A percentile compares a stretch with the other conserved stretches of the same genome.
Conservation (phyloP, 2,888 invertebrate species). For the Catocala fraxini region DNA sequence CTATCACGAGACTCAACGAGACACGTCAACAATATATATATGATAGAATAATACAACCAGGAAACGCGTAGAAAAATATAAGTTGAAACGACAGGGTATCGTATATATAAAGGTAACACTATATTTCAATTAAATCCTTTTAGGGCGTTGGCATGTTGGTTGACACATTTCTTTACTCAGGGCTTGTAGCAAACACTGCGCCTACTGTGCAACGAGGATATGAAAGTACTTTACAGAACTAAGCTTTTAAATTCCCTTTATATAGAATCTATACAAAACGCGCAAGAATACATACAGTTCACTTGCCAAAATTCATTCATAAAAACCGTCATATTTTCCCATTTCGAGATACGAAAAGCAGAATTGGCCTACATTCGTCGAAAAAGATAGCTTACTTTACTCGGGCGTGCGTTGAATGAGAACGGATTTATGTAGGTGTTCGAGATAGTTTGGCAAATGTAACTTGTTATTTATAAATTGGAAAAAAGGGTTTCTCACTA, state of each 20-base stretch:
- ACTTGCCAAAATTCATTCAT: conserved; percentile 29
- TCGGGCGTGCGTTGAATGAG: conserved; percentile 45
- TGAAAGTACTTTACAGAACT: conserved; percentile 7
- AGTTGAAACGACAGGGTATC: conserved; percentile 7
- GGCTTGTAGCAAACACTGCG: conserved; percentile 6
- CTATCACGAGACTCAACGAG: not conserved
- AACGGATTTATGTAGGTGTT: conserved; percentile 51
- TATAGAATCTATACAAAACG: conserved; percentile 11
- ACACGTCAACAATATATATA: not conserved
- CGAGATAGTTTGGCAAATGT: conserved; percentile 51
- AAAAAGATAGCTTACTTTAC: conserved; percentile 40
- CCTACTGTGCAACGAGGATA: conserved; percentile 10
- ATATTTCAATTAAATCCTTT: conserved; percentile 40
- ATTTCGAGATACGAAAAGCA: conserved; percentile 22
- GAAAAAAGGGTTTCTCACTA: conserved; percentile 58
- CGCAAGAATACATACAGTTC: conserved; percentile 8
- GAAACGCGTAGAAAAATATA: conserved; percentile 8
- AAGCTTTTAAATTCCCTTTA: conserved; percentile 22
- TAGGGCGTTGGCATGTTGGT: conserved; percentile 22
- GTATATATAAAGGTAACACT: conserved; percentile 18
- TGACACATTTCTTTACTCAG: conserved; percentile 8
- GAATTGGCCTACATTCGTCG: conserved; percentile 41
- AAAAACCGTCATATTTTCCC: conserved; percentile 32
- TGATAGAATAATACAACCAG: conserved; percentile 1
- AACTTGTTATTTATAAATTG: conserved; percentile 62